These are phyloP conservation scores for Ecdyonurus torrentis DNA, from an alignment of 2,888 invertebrate species.

Conservation along the genomic window DNA sequence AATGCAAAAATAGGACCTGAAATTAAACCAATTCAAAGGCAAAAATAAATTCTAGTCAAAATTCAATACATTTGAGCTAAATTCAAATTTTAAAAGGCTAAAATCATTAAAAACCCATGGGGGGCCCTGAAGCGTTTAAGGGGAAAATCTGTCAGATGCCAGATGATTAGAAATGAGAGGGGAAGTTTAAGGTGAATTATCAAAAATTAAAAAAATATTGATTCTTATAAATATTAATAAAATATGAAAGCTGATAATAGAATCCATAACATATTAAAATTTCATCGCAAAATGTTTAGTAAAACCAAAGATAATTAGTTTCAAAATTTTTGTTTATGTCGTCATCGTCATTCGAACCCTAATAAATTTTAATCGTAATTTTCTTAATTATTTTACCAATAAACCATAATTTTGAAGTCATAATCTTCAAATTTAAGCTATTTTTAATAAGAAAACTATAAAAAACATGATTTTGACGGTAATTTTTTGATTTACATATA, in stretches of 20 bases:
- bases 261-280: too few relatives aligned
- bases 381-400: not conserved
- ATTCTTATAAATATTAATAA: too few relatives aligned
- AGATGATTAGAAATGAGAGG: not conserved
- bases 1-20: too few relatives aligned
- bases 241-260: too few relatives aligned
- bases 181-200: not conserved
- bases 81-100: not conserved
- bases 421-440: not conserved
- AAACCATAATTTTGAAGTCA: too few relatives aligned
- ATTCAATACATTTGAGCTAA: too few relatives aligned
- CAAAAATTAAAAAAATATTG: too few relatives aligned
- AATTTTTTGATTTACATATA: not conserved
- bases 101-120: not conserved
- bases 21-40: too few relatives aligned
- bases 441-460: not conserved
- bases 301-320: not conserved
- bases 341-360: not conserved
- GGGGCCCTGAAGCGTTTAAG: not conserved
- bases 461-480: not conserved
- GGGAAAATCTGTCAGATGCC: not conserved
- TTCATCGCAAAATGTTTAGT: too few relatives aligned
- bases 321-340: not conserved
- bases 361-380: not conserved
- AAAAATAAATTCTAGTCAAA: too few relatives aligned